These are phyloP conservation scores for Porites evermanni DNA, from an alignment of 92 coral and sea anemone species.

Conservation along the genomic window DNA sequence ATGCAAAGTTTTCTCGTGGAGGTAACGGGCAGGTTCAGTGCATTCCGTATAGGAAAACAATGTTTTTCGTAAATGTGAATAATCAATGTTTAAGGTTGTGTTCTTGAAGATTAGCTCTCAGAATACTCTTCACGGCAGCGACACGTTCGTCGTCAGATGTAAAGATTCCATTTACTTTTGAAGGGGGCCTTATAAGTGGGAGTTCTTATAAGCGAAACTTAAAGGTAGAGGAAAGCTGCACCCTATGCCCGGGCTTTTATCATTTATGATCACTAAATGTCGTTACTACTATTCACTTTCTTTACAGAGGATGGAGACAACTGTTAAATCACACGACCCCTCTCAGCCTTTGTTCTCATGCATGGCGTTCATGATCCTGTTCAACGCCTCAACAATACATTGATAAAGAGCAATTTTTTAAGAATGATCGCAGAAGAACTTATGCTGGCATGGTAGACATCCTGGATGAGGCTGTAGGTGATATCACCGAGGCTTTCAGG, in stretches of 20 bases:
- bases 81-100: constrained; percentile 29
- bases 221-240: no score
- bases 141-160: no score
- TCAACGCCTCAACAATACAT: constrained; percentile 50
- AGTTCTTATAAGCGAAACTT: no score
- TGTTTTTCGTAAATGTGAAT: constrained; percentile 6
- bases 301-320: constrained; percentile 54
- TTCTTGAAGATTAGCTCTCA: constrained; percentile 35
- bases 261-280: no score
- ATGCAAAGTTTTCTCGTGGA: no score
- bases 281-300: not conserved
- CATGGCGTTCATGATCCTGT: constrained; percentile 75
- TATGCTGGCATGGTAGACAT: constrained; percentile 66
- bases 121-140: constrained; percentile 44
- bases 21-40: no score
- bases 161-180: no score
- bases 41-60: no score
- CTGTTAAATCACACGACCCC: constrained; percentile 59
- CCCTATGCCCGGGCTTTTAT: no score
- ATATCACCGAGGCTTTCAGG: constrained; percentile 44
- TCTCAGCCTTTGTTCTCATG: constrained; percentile 70
- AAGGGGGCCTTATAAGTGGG: no score
- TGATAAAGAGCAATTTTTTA: constrained; percentile 53
- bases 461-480: constrained; percentile 65
- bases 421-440: constrained; percentile 28